These are phyloP conservation scores for Margaritifera margaritifera DNA, from an alignment of 2,888 invertebrate genomes.

Conservation along the genomic window DNA sequence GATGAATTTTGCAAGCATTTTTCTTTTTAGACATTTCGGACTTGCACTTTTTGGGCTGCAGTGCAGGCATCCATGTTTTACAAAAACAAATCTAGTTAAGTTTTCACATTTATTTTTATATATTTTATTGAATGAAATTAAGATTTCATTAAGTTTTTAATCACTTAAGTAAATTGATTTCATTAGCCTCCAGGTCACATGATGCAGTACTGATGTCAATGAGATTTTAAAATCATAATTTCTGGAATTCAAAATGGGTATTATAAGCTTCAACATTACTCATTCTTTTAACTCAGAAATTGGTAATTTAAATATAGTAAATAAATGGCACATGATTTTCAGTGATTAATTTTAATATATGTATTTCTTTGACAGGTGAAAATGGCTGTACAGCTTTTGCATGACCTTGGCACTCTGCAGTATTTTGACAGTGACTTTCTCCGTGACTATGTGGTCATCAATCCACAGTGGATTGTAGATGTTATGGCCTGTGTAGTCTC, in stretches of 20 bases:
- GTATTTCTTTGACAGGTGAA: slow-evolving; percentile 42
- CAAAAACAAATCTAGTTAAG: too few species aligned
- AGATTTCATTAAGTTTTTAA: too few species aligned
- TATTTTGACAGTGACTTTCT: slow-evolving; percentile 70
- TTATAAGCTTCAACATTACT: neutral
- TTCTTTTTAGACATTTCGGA: too few species aligned
- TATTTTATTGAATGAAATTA: too few species aligned
- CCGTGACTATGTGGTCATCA: slow-evolving; percentile 67
- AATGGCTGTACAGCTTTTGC: slow-evolving; percentile 66
- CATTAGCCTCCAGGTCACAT: too few species aligned
- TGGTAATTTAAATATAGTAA: too few species aligned
- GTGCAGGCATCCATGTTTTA: too few species aligned
- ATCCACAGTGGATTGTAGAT: slow-evolving; percentile 72
- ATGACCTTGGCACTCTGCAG: slow-evolving; percentile 71
- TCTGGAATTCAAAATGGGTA: neutral
- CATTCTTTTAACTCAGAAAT: neutral
- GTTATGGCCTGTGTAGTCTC: slow-evolving; percentile 72
- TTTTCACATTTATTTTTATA: too few species aligned
- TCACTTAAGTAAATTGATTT: neutral
- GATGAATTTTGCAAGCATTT: too few species aligned
- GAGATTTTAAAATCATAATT: neutral
- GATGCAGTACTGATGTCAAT: too few species aligned
- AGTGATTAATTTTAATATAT: too few species aligned
- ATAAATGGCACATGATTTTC: neutral
- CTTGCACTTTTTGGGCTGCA: too few species aligned